Evolutionary conservation across 2,113 vertebrate genomes (phyloP).

Genomic region (Nannospalax galili): DNA sequence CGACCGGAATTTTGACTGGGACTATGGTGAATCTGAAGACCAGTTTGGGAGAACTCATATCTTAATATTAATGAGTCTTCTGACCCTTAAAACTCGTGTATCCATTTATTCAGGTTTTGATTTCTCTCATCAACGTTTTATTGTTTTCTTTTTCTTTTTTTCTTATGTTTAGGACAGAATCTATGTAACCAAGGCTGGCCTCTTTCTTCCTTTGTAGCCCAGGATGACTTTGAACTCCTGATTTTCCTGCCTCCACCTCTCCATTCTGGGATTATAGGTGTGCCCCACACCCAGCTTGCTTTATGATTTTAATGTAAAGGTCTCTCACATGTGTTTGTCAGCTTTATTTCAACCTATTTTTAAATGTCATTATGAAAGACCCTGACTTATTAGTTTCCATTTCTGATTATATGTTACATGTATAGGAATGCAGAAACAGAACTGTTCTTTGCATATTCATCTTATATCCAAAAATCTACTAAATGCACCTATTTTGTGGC

Average conservation of each 20-base stretch:
- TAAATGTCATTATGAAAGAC: neutral
- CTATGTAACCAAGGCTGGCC: neutral
- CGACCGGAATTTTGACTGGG: neutral
- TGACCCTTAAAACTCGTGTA: neutral
- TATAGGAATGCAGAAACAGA: neutral
- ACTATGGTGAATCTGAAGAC: conserved; percentile 22
- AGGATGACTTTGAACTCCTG: neutral
- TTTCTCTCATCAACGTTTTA: neutral
- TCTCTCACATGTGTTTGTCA: neutral
- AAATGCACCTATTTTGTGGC: neutral
- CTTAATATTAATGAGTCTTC: neutral
- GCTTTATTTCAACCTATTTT: neutral
- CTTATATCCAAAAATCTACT: neutral
- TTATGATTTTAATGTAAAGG: neutral
- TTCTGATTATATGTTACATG: neutral
- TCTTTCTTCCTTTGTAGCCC: neutral
- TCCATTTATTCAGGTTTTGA: conserved; percentile 15
- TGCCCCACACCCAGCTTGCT: neutral
- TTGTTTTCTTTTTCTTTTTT: neutral
- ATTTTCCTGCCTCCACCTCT: neutral
- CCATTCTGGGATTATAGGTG: neutral
- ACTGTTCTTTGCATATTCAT: neutral
- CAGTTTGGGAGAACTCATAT: neutral
- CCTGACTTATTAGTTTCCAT: neutral
- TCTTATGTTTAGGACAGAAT: neutral